Conservation (phyloP, 2,113 vertebrate species). For the Tichodroma muraria region DNA sequence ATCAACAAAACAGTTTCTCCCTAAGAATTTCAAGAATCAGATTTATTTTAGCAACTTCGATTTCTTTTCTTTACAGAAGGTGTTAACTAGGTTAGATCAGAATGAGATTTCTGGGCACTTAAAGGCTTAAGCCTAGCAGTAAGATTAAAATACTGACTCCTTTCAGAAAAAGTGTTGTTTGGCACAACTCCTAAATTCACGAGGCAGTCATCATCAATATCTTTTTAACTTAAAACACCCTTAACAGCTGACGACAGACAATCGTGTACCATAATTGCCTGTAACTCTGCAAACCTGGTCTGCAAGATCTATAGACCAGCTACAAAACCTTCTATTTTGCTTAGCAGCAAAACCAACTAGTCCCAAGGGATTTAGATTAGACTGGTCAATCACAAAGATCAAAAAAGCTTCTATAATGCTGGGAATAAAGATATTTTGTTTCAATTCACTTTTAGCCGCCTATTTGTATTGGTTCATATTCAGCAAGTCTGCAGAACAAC, state of each 20-base stretch:
- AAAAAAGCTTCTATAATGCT: not conserved
- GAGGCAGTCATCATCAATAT: not conserved
- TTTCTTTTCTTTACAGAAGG: not conserved
- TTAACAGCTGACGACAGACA: not conserved
- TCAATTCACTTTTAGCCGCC: not conserved
- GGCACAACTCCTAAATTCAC: not conserved
- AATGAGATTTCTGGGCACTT: not conserved
- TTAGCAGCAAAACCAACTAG: conserved; percentile 20
- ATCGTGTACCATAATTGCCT: not conserved
- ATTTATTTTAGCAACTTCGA: not conserved
- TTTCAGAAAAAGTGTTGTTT: not conserved
- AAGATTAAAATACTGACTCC: not conserved
- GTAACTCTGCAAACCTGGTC: not conserved
- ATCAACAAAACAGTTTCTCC: not conserved
- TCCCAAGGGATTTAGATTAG: conserved; percentile 4
- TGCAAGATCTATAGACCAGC: not conserved
- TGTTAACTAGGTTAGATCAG: not conserved
- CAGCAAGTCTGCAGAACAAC: not conserved
- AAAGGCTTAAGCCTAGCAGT: not conserved
- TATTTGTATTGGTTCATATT: not conserved
- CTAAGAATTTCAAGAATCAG: not conserved
- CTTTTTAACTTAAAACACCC: not conserved
- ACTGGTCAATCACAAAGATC: not conserved
- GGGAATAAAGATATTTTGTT: not conserved
- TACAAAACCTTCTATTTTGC: not conserved